These are phyloP conservation scores for Charaxes varanes DNA, from an alignment of 1,140 invertebrate species.

Conservation along the genomic window DNA sequence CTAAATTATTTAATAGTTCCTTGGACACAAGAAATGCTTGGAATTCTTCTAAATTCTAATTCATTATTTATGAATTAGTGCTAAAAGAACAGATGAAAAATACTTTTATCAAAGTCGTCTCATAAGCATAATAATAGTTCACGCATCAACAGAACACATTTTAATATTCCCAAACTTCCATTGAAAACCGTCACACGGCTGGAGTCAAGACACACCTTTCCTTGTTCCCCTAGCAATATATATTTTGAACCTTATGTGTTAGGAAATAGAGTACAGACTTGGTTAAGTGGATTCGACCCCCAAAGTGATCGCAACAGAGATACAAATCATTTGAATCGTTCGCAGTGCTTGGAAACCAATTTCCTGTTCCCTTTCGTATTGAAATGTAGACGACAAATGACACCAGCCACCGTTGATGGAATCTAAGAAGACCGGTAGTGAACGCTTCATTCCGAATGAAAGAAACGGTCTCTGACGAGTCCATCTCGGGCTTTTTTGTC, in stretches of 20 bases:
- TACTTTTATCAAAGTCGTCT: too few species aligned
- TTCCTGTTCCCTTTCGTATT: constrained; percentile 37
- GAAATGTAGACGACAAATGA: constrained; percentile 36
- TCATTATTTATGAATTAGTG: too few species aligned
- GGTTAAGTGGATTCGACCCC: not conserved
- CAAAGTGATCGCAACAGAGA: constrained; percentile 15
- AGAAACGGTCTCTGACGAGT: too few species aligned
- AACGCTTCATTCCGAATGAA: too few species aligned
- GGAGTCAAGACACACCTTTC: constrained; percentile 15
- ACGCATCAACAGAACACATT: constrained; percentile 13
- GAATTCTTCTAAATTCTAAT: too few species aligned
- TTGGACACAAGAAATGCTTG: too few species aligned
- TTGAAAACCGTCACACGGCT: constrained; percentile 17
- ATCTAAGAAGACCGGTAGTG: too few species aligned
- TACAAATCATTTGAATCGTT: constrained; percentile 37
- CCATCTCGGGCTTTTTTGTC: too few species aligned
- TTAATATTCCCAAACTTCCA: constrained; percentile 18
- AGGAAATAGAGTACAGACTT: constrained; percentile 4
- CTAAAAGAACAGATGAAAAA: too few species aligned
- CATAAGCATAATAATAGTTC: too few species aligned
- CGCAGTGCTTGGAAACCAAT: constrained; percentile 37
- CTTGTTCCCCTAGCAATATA: not conserved
- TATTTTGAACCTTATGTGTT: constrained; percentile 2
- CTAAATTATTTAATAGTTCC: too few species aligned
- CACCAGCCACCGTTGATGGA: constrained; percentile 2